Conservation (phyloP, 2,888 invertebrate species). For the Pocota personata region DNA sequence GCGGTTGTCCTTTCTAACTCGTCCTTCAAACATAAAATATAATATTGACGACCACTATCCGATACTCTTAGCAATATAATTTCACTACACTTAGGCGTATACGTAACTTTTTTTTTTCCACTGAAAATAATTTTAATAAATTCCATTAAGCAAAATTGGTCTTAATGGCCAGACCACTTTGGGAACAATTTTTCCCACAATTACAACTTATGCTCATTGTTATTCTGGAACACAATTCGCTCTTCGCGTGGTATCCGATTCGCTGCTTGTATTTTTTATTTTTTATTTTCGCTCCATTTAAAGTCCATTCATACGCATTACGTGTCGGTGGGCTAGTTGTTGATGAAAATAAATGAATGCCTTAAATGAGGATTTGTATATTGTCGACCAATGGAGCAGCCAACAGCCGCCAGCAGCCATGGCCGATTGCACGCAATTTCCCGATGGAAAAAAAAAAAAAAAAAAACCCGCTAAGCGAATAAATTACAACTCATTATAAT, state of each 20-base stretch:
- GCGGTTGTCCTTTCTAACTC: too few relatives aligned
- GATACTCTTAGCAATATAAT: not conserved
- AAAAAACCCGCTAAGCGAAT: constrained; percentile 19
- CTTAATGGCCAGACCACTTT: constrained; percentile 43
- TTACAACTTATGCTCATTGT: constrained; percentile 47
- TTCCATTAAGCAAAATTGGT: constrained; percentile 40
- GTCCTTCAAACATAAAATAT: too few relatives aligned
- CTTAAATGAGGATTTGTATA: constrained; percentile 66
- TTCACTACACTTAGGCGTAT: constrained; percentile 22
- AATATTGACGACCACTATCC: too few relatives aligned
- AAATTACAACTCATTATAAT: constrained; percentile 65
- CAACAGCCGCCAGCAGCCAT: not conserved
- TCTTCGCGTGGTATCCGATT: constrained; percentile 20
- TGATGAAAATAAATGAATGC: constrained; percentile 70
- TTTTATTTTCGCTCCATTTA: constrained; percentile 64
- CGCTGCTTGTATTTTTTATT: constrained; percentile 15
- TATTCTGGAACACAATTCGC: constrained; percentile 50
- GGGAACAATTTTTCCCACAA: constrained; percentile 31
- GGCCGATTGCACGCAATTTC: not conserved
- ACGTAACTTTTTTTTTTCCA: constrained; percentile 26
- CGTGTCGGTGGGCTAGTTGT: constrained; percentile 43
- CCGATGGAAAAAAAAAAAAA: not conserved
- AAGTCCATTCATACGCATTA: constrained; percentile 68
- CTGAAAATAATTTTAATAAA: constrained; percentile 33
- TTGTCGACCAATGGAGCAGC: constrained; percentile 1